A percentile compares a stretch with the other conserved stretches of the same genome.
Evolutionary conservation across 2,113 vertebrate species (phyloP).

Genomic region (Aspiorhynchus laticeps): DNA sequence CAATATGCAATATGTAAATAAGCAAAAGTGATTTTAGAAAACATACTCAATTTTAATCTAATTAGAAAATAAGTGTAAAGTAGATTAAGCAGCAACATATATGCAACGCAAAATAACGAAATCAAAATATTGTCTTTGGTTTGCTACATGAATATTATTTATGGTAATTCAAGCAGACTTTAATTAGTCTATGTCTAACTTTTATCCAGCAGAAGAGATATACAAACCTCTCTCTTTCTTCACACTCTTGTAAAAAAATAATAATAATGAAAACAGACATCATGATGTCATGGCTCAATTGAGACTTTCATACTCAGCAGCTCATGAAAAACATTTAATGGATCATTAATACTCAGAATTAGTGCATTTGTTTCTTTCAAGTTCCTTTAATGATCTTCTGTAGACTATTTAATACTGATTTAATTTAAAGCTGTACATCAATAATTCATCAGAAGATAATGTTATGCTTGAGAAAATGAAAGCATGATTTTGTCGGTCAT

Average conservation of each 20-base stretch:
- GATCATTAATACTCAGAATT: not conserved
- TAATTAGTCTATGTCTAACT: not conserved
- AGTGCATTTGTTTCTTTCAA: conserved; percentile 7
- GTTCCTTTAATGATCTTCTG: not conserved
- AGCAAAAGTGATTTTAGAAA: not conserved
- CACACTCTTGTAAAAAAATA: not conserved
- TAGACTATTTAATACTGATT: not conserved
- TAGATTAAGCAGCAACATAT: not conserved
- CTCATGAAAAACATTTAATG: not conserved
- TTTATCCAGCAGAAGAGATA: not conserved
- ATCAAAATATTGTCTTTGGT: not conserved
- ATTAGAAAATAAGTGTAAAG: not conserved
- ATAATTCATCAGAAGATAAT: conserved; percentile 60
- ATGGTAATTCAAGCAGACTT: not conserved
- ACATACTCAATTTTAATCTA: not conserved
- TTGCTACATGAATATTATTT: not conserved
- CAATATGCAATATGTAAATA: not conserved
- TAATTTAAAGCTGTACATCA: conserved; percentile 4
- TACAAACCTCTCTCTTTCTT: not conserved
- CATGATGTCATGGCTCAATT: not conserved
- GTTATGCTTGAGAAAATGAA: conserved; percentile 72
- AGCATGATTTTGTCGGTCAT: conserved; percentile 56
- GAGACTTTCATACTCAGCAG: not conserved
- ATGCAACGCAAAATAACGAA: not conserved
- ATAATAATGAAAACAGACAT: not conserved